A percentile compares a stretch with the other conserved stretches of the same genome.
Conservation (phyloP, 2,113 vertebrate genomes). For the Butorides virescens region DNA sequence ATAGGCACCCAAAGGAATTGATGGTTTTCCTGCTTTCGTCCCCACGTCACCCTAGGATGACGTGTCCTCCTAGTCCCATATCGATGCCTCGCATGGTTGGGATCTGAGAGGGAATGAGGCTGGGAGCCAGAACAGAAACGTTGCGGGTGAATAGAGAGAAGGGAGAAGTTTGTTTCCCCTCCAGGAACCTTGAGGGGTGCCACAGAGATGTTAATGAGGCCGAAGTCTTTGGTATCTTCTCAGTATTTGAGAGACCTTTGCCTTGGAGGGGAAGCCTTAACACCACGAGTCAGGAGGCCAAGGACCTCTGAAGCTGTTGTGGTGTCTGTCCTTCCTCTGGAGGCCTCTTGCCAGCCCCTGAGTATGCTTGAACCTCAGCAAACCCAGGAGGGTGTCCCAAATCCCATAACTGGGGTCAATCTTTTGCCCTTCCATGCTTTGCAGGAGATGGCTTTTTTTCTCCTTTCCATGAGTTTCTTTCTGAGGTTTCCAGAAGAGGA, state of each 20-base stretch:
- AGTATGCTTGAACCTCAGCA: not conserved
- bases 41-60: not conserved
- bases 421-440: not conserved
- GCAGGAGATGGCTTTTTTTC: not conserved
- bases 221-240: not conserved
- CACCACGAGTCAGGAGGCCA: not conserved
- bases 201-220: not conserved
- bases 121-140: not conserved
- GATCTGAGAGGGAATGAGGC: not conserved
- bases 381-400: not conserved
- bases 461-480: not conserved
- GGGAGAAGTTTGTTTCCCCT: not conserved
- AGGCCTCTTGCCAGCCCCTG: not conserved
- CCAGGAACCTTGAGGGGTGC: not conserved
- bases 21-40: not conserved
- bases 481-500: not conserved
- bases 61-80: not conserved
- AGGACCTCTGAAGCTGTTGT: not conserved
- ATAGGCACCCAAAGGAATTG: not conserved
- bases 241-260: not conserved
- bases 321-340: not conserved
- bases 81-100: accelerated
- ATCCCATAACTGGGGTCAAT: not conserved
- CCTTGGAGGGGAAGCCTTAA: not conserved
- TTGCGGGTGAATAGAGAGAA: not conserved